phyloP scores from a whole-genome alignment of 2,113 vertebrate species.

The Serilophus lunatus region DNA sequence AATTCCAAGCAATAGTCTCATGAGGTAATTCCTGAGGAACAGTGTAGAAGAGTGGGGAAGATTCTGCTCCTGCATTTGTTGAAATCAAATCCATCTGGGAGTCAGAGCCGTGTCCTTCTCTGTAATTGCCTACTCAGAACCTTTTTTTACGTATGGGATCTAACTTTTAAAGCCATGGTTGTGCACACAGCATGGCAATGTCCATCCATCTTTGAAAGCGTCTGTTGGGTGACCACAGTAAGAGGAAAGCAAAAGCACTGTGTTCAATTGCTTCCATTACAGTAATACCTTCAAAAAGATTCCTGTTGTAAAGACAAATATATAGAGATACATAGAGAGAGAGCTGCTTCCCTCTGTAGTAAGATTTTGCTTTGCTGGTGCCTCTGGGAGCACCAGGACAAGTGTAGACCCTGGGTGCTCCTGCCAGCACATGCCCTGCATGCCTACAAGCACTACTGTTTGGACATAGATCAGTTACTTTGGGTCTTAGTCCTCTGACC shows the following conservation, averaged over 20 bases:
- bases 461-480: not conserved
- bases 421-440: not conserved
- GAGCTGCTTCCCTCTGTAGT: not conserved
- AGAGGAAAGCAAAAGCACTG: not conserved
- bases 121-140: not conserved
- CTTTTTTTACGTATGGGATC: not conserved
- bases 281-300: not conserved
- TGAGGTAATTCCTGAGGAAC: not conserved
- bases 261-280: not conserved
- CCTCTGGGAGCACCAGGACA: not conserved
- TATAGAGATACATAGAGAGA: not conserved
- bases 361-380: not conserved
- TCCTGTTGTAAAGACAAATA: not conserved
- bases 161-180: not conserved
- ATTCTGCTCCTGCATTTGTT: not conserved
- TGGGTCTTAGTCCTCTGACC: not conserved
- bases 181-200: not conserved
- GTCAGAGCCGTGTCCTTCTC: not conserved
- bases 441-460: not conserved
- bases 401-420: not conserved
- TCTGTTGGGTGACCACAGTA: not conserved
- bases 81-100: not conserved
- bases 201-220: not conserved
- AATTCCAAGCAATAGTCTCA: not conserved
- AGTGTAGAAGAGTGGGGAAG: not conserved